Percentiles rank a stretch among this genome's conserved stretches.
Conservation (phyloP, 2,888 invertebrate genomes). For the Ectropis crepuscularia region DNA sequence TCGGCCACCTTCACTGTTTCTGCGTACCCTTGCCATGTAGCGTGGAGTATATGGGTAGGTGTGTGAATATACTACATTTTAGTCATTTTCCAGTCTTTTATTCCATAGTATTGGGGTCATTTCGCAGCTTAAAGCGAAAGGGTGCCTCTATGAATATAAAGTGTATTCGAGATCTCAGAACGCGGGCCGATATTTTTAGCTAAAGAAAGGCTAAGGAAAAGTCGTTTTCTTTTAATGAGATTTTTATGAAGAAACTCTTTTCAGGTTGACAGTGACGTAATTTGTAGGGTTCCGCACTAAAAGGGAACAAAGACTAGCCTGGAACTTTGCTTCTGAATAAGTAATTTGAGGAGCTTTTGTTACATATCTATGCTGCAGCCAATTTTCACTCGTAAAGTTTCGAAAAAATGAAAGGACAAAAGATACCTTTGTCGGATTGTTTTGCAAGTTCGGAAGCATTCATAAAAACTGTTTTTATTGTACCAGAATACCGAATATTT, state of each 20-base stretch:
- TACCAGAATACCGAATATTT: no score
- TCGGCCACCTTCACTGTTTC: no score
- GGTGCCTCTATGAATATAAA: slow-evolving; percentile 42
- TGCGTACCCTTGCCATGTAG: no score
- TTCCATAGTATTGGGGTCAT: slow-evolving; percentile 38
- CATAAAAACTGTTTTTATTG: no score
- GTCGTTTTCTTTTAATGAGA: slow-evolving; percentile 21
- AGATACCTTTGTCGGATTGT: no score
- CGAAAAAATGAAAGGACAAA: no score
- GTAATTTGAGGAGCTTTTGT: slow-evolving; percentile 5
- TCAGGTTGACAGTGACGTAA: slow-evolving; percentile 12
- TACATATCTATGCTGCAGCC: slow-evolving; percentile 3
- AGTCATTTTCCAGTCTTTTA: slow-evolving; percentile 20
- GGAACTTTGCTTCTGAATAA: slow-evolving; percentile 12
- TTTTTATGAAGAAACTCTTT: slow-evolving; percentile 15
- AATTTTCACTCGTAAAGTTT: not conserved
- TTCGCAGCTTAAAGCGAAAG: slow-evolving; percentile 42
- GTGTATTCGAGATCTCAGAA: slow-evolving; percentile 33
- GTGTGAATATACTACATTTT: not conserved
- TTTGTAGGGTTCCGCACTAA: slow-evolving; percentile 12
- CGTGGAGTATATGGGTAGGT: no score
- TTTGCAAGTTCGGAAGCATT: no score
- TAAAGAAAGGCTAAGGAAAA: slow-evolving; percentile 13
- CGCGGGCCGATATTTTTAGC: slow-evolving; percentile 21
- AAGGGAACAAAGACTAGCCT: slow-evolving; percentile 3